Base-by-base conservation (phyloP, 2,888 invertebrate species). In the Pseudococcus jackbeardsleyi region DNA sequence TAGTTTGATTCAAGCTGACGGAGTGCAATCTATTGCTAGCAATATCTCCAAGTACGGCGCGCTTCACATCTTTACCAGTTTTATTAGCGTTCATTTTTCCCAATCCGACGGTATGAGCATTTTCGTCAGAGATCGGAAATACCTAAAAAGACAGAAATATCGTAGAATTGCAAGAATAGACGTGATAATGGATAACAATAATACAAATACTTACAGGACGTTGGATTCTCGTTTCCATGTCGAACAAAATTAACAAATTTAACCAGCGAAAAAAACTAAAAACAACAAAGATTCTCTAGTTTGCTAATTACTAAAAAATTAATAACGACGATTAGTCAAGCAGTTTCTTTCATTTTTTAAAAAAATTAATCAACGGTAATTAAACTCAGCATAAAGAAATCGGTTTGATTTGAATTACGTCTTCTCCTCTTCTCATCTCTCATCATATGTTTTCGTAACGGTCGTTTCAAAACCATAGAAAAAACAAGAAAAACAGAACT, bases 151-250 rank as follows among this genome's bases (percentile, higher is more conserved):
- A 0, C 15, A 22, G 4, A 72, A 42, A 19, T 46, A 46, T 19
- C 12, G 6, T 19, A 19, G 42, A 82, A 26, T 33, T 15, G 68
- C 72, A 72, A 1, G 72, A 72, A 15, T 8, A 19, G 79, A 82
- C 79, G 17, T 19, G 46, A 82, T 46, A 82, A n/a, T 46, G 8
- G 19, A 9, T 22, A 4, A 46, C 7, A 39, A 42, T 77, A 15
- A 8, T 33, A 19, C 7, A 9, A 77, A 39, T 46, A 82, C 79
- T 82, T 82, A 82, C 79, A 19, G 79, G 79, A 7, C 79, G 79
- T 82, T 82, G 79, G 46, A 82, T 82, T 46, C 79, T 82, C n/a
- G 79, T 82, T 82, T 82, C 79, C 79, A 82, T 82, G 79, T 82
- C 79, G 79, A 82, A 82, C 19, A 82, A 46, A 19, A 9, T 33